These are phyloP conservation scores for Eupelmus urozonus DNA, from an alignment of 2,888 invertebrate species.

Conservation along the genomic window DNA sequence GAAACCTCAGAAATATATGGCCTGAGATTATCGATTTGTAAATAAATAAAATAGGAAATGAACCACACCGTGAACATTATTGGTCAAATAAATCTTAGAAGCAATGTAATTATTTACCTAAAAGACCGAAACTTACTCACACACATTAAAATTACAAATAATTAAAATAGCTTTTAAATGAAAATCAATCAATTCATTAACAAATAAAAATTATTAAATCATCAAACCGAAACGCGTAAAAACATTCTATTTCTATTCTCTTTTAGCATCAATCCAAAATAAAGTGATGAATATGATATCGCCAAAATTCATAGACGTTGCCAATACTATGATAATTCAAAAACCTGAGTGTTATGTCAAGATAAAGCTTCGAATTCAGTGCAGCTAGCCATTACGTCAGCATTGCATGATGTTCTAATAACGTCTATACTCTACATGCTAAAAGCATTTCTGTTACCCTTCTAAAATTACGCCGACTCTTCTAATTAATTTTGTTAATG, in stretches of 20 bases:
- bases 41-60: slow-evolving; percentile 6
- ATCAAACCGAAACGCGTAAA: background rate
- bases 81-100: background rate
- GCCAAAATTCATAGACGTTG: background rate
- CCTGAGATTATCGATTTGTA: background rate
- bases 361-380: slow-evolving; percentile 14
- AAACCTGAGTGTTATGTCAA: slow-evolving; percentile 21
- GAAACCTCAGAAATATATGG: background rate
- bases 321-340: slow-evolving; percentile 1
- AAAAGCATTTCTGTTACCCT: too few relatives aligned
- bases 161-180: too few relatives aligned
- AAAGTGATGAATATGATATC: background rate
- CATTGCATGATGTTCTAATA: background rate
- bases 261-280: background rate
- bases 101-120: background rate
- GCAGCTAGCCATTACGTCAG: slow-evolving; percentile 35
- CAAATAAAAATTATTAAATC: background rate
- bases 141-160: too few relatives aligned
- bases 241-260: background rate
- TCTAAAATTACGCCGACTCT: too few relatives aligned
- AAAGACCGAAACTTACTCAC: background rate
- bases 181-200: background rate
- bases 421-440: background rate
- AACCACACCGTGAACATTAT: background rate
- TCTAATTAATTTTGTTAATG: too few relatives aligned